Base-by-base conservation (phyloP, 1,140 invertebrate genomes). In the Drosophila nigromelanica region DNA sequence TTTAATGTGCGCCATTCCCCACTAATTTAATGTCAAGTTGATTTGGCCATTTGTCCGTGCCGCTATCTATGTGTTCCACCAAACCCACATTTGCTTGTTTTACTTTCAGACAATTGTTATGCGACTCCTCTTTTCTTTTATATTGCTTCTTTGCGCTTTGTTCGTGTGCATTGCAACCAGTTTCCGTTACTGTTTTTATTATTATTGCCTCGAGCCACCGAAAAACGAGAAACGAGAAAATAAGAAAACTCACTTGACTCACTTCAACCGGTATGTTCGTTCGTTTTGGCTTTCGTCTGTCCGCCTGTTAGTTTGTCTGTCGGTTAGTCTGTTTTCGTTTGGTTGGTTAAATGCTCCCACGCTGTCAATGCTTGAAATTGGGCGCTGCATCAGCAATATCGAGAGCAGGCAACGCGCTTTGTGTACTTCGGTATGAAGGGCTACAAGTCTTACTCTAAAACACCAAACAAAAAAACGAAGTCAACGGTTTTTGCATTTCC, bases 111-210 rank as follows among this genome's bases (percentile, higher is more conserved):
- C 66, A 86, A 85, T 86, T 76, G 81, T 63, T 75, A 76, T 86
- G 78, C 75, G 82, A 87, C 64, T 70, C 63, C 59, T 69, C 60
- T 56, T 50, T 39, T 68, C 68, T 64, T 47, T 54, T 10, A 8
- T 35, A 72, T 76, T 76, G 43, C 55, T 61, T 69, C 54, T 40
- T 54, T 33, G 18, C 56, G 64, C 39, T 61, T 77, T 77, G 80
- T 83, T 63, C 71, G 75, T 60, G 71, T 72, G 76, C 80, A 71
- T 43, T 76, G 80, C 80, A 76, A 56, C 64, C 63, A 76, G 80
- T 83, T 83, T 83, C 76, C 80, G 72, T 70, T 76, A 76, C 72
- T 72, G 76, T 83, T 86, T 82, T 81, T 86, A 81, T 86, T 87
- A 87, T 81, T 78, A 75, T 79, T 72, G 82, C 81, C 81, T 86